Evolutionary conservation across 2,888 invertebrate species (phyloP), one percentile per base, ranked within the genome.

Genomic region (Liopterus haemorrhoidalis): DNA sequence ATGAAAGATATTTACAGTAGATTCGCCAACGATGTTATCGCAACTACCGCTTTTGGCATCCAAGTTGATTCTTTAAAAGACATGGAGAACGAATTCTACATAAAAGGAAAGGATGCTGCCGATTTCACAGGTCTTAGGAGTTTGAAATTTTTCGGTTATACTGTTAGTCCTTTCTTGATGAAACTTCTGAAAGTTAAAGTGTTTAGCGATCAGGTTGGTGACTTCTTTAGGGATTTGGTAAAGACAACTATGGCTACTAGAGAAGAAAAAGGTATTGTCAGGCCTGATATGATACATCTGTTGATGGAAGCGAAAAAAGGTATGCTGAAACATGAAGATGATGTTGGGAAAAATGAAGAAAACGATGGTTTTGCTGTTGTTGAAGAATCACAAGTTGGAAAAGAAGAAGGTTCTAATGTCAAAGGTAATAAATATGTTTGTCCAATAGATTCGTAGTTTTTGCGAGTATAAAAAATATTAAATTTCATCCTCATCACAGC

Each of bases 221-320:
- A 38, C 18, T 46, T 31, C 36, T 36, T 41, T 24, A 2, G 32
- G 9, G 12, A 36, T 18, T 12, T 46, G 5, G 32, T 41, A 15
- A 12, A 24, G n/a, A 31, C 19, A 14, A 38, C 22, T 6, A 42
- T 47, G 6, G 22, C 19, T 8, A 33, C 4, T 9, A 19, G 47
- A 16, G 38, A 47, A 38, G 6, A 22, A 25, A 16, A 42, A 5
- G 21, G 21, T 20, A 43, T 47, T 32, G 6, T 38, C 12, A 15
- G 49, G 25, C 49, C 46, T 14, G 49, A 46, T 24, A 72, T 74
- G 71, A 71, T 75, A 16, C 69, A 75, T 27, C 52, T 75, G 8
- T 58, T 75, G 1, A 66, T 74, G 65, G 70, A 73, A 52, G 70
- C 73, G 9, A 70, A 67, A 39, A 68, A 67, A 59, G 68, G 68